These are phyloP conservation scores for Rhea americana DNA, from an alignment of 2,113 vertebrate genomes.

Conservation along the genomic window DNA sequence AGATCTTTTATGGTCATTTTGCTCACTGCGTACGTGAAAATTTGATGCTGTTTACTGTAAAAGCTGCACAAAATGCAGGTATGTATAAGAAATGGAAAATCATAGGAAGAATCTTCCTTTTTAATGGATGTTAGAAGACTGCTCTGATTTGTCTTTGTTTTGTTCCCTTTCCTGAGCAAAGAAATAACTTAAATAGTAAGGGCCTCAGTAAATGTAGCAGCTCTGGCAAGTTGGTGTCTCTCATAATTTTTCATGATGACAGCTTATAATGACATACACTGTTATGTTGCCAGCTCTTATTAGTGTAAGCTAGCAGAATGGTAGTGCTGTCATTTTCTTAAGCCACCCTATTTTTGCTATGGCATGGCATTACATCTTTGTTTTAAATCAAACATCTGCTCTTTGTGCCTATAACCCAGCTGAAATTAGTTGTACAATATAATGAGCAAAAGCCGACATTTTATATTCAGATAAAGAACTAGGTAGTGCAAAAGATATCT, in stretches of 20 bases:
- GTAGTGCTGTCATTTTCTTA: slow-evolving; percentile 43
- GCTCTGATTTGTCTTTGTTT: not conserved
- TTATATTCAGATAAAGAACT: not conserved
- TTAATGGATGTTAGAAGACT: not conserved
- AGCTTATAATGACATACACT: slow-evolving; percentile 49
- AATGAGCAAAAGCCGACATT: not conserved
- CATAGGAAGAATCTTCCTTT: not conserved
- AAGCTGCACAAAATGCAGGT: not conserved
- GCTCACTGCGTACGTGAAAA: not conserved
- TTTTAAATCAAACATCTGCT: slow-evolving; percentile 52
- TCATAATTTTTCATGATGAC: slow-evolving; percentile 59
- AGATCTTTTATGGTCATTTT: not conserved
- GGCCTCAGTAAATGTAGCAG: slow-evolving; percentile 1
- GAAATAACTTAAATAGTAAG: slow-evolving; percentile 12
- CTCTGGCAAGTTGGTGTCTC: slow-evolving; percentile 29
- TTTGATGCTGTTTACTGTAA: not conserved
- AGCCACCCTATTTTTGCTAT: not conserved
- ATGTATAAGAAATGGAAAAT: not conserved
- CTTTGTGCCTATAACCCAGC: not conserved
- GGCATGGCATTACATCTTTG: slow-evolving; percentile 32
- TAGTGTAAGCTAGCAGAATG: slow-evolving; percentile 8
- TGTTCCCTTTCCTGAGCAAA: not conserved
- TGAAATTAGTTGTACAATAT: not conserved
- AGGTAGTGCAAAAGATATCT: not conserved
- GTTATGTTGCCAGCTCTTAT: slow-evolving; percentile 49